Base-by-base conservation (phyloP, 2,888 invertebrate species). In the Boloria euphrosyne region DNA sequence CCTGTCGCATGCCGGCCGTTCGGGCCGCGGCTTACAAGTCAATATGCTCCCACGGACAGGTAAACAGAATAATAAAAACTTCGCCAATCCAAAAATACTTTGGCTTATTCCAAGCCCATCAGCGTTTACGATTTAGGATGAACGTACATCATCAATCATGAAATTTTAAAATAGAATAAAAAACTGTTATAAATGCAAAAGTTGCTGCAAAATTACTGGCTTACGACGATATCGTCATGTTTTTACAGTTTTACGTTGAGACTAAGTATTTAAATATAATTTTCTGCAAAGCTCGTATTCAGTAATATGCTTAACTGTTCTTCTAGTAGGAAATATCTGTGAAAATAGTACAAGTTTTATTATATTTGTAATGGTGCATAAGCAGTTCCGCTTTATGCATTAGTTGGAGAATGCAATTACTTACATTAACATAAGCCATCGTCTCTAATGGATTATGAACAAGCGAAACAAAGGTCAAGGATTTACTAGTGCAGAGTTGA, bases 31-130 rank as follows among this genome's bases (percentile, higher is more conserved):
- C 73, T 70, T 73, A 77, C 79, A 73, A 83, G 86, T 87, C 83
- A 87, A 87, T 84, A 86, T 81, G 86, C 87, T 86, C 84, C 87
- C 84, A 88, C 87, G 69, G 31, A 61, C 68, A 58, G 43, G 46
- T 62, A 61, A 68, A 69, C 52, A 55, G 58, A 70, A 68, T 68
- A 49, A 54, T 65, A 62, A 54, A 60, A 62, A 64, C 59, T 59
- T 38, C 47, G 47, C 17, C 59, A 53, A 38, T 54, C 16, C 53
- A 55, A 46, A 43, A 51, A 57, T 57, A 44, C 27, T n/a, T 53
- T 17, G 31, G 7, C 14, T 44, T 14, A 62, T 62, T 44, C 27
- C 17, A 18, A 44, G 27, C 46, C 53, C 57, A 57, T 57, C 57
- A 57, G 46, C 46, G 46, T 57, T 57, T 46, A 46, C 57, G 57